Percentiles rank a stretch among this genome's conserved stretches.
phyloP scores from a whole-genome alignment of 2,797 vertebrate genomes.

The Picus viridis region DNA sequence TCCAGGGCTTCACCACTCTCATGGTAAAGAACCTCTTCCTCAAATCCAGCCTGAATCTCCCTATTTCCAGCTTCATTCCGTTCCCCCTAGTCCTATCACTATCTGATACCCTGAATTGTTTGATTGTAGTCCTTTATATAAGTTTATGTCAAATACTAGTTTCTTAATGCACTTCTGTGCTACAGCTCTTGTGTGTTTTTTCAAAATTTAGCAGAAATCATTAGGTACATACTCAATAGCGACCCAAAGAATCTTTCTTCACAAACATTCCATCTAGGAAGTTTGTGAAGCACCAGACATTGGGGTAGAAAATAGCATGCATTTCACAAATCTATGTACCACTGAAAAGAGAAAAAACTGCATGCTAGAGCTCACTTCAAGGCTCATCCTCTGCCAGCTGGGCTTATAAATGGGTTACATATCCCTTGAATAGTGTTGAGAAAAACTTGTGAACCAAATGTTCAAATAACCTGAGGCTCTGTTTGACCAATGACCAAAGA shows the following conservation, averaged over 20 bases:
- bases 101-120: too few species aligned
- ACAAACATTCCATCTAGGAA: neutral
- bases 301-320: neutral
- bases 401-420: conserved; percentile 36
- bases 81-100: too few species aligned
- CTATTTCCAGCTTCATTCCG: too few species aligned
- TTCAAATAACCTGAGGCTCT: conserved; percentile 57
- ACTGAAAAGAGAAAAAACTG: neutral
- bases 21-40: too few species aligned
- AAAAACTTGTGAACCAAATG: conserved; percentile 67
- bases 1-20: too few species aligned
- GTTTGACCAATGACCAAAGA: conserved; percentile 50
- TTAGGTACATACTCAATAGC: neutral
- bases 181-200: neutral
- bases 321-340: neutral
- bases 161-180: neutral
- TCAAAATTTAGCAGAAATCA: neutral
- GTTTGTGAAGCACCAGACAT: neutral
- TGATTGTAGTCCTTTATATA: neutral
- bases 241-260: neutral
- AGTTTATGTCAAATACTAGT: neutral
- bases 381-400: conserved; percentile 38
- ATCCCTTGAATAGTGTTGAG: neutral
- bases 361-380: neutral
- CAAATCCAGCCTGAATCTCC: too few species aligned